These are phyloP conservation scores for Pterobdella sp. DNA, from an alignment of 2,888 invertebrate species.

Conservation along the genomic window DNA sequence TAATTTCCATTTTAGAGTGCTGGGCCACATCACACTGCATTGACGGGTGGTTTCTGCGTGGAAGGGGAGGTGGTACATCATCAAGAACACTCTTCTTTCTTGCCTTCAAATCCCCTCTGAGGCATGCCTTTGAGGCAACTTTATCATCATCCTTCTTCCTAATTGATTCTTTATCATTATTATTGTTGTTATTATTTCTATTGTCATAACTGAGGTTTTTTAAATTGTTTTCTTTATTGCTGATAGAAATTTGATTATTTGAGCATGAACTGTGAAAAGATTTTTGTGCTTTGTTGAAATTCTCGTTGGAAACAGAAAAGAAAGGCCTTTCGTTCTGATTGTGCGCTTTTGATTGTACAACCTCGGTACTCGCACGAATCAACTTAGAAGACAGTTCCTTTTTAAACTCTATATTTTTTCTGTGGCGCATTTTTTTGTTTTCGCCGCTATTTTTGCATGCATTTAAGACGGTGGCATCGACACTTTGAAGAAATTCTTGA, in stretches of 20 bases:
- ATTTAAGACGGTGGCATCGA: not conserved
- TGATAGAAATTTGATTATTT: no score
- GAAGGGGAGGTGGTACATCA: not conserved
- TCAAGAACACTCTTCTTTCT: not conserved
- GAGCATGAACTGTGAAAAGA: not conserved
- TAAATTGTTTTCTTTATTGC: no score
- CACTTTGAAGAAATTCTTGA: not conserved
- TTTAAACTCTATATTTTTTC: no score
- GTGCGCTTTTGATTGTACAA: not conserved
- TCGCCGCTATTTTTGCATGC: not conserved
- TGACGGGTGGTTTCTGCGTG: not conserved
- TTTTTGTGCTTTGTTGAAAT: conserved; percentile 16
- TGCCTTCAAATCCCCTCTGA: not conserved
- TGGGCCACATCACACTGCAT: not conserved
- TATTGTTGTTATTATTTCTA: no score
- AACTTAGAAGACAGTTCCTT: no score
- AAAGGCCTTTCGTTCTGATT: conserved; percentile 18
- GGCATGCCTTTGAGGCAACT: no score
- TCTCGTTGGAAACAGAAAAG: conserved; percentile 26
- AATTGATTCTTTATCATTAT: no score
- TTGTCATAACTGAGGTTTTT: no score
- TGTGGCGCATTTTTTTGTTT: not conserved
- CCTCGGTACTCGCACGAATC: not conserved
- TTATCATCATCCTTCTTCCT: no score
- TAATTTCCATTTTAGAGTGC: no score